A percentile compares a stretch with the other conserved stretches of the same genome.
These are phyloP conservation scores for Ctenomys sociabilis DNA, from an alignment of 2,113 vertebrate genomes.

Conservation along the genomic window DNA sequence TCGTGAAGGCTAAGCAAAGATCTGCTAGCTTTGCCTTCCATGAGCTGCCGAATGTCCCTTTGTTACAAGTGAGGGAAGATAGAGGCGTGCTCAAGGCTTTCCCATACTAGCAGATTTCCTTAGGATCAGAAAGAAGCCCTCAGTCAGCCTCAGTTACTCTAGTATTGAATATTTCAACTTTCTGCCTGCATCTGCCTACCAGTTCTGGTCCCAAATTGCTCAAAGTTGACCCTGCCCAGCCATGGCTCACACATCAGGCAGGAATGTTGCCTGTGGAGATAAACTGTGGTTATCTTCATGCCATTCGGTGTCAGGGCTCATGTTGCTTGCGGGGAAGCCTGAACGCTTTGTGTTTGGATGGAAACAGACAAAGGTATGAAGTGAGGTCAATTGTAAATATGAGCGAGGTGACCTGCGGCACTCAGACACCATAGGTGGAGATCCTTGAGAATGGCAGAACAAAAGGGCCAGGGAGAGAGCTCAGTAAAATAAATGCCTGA, in stretches of 20 bases:
- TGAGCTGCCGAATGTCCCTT: not conserved
- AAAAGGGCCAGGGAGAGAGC: too few species aligned
- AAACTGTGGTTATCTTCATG: not conserved
- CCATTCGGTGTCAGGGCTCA: not conserved
- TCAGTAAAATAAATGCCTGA: too few species aligned
- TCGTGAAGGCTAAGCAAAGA: not conserved
- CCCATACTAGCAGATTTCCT: constrained; percentile 23
- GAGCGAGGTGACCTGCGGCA: not conserved
- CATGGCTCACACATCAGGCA: not conserved
- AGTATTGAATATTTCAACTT: constrained; percentile 22
- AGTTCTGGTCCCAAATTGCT: constrained; percentile 28
- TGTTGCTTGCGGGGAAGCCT: not conserved
- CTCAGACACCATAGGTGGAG: not conserved
- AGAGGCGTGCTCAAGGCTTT: constrained; percentile 3
- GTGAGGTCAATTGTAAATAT: not conserved
- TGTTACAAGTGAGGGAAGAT: not conserved
- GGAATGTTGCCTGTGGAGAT: constrained; percentile 4
- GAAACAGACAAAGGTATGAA: not conserved
- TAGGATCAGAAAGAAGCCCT: not conserved
- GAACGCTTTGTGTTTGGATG: not conserved
- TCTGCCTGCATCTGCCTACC: constrained; percentile 53
- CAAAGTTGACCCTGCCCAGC: constrained; percentile 12
- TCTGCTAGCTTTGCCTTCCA: not conserved
- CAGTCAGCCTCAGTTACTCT: constrained; percentile 14
- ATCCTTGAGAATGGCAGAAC: not conserved